These are phyloP conservation scores for Cercocebus atys DNA, from an alignment of 2,113 vertebrate genomes.

Conservation along the genomic window DNA sequence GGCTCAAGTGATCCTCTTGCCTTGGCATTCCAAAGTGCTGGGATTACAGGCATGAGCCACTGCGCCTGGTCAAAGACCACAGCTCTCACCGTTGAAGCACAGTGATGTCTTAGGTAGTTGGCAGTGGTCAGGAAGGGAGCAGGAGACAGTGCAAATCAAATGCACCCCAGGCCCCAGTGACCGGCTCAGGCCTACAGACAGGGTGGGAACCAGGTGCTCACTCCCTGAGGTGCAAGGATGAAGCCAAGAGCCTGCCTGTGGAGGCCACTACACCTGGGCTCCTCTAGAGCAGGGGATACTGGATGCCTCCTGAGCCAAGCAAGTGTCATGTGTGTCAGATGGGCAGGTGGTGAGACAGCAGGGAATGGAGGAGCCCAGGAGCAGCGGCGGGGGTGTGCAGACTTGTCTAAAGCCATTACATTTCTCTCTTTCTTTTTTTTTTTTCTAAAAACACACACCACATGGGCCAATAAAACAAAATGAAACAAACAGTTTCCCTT, in stretches of 20 bases:
- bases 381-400: fast-evolving
- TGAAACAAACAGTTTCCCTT: not conserved
- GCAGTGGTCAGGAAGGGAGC: conserved; percentile 59
- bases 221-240: not conserved
- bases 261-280: not conserved
- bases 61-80: not conserved
- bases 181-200: not conserved
- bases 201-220: not conserved
- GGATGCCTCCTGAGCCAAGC: not conserved
- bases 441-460: not conserved
- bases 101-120: conserved; percentile 53
- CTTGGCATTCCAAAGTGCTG: too few relatives aligned
- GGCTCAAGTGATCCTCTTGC: too few relatives aligned
- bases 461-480: conserved; percentile 21
- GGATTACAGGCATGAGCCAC: too few relatives aligned
- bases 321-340: not conserved
- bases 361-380: not conserved
- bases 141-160: not conserved
- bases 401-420: not conserved
- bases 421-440: not conserved
- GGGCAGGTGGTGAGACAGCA: not conserved
- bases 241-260: not conserved
- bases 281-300: not conserved
- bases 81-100: conserved; percentile 48
- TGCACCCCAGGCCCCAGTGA: not conserved